Percentiles rank a stretch among this genome's conserved stretches.
These are phyloP conservation scores for Schizopygopsis pylzovi DNA, from an alignment of 2,797 vertebrate species.

Conservation along the genomic window DNA sequence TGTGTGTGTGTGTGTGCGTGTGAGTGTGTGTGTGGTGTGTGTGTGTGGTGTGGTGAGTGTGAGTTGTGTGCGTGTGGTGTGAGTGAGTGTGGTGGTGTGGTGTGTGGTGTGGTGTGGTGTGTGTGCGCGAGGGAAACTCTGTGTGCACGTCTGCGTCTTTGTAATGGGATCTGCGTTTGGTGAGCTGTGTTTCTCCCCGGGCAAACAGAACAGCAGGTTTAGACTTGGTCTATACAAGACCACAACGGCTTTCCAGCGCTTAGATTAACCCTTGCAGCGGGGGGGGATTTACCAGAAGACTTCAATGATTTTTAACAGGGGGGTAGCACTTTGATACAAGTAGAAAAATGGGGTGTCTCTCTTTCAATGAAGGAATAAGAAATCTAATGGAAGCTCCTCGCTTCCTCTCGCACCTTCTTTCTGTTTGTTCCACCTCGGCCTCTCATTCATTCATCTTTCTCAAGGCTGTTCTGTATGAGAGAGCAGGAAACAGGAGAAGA, in stretches of 20 bases:
- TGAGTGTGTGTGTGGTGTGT: too few relatives aligned
- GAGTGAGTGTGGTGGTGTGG: too few relatives aligned
- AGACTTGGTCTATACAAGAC: constrained; percentile 59
- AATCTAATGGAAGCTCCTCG: constrained; percentile 16
- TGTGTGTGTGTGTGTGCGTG: too few relatives aligned
- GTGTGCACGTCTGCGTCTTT: constrained; percentile 48
- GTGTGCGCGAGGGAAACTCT: not conserved
- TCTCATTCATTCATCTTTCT: constrained; percentile 42
- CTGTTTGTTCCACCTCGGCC: constrained; percentile 6
- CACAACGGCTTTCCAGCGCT: constrained; percentile 34
- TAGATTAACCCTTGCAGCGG: constrained; percentile 24
- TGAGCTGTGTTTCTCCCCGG: constrained; percentile 64
- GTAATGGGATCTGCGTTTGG: constrained; percentile 65
- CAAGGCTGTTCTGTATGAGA: constrained; percentile 47
- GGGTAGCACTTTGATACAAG: not conserved
- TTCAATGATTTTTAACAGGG: constrained; percentile 2
- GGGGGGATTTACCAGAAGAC: constrained; percentile 14
- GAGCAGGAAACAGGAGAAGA: constrained; percentile 27
- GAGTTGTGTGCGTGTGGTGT: too few relatives aligned
- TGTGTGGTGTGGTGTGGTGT: not conserved
- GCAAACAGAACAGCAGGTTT: constrained; percentile 73
- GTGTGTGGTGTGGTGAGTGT: not conserved
- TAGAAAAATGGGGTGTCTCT: constrained; percentile 1
- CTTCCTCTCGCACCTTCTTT: constrained; percentile 30
- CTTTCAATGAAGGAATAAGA: constrained; percentile 7